phyloP scores from a whole-genome alignment of 2,797 vertebrate species.

The Neosilurus mollespiculum region DNA sequence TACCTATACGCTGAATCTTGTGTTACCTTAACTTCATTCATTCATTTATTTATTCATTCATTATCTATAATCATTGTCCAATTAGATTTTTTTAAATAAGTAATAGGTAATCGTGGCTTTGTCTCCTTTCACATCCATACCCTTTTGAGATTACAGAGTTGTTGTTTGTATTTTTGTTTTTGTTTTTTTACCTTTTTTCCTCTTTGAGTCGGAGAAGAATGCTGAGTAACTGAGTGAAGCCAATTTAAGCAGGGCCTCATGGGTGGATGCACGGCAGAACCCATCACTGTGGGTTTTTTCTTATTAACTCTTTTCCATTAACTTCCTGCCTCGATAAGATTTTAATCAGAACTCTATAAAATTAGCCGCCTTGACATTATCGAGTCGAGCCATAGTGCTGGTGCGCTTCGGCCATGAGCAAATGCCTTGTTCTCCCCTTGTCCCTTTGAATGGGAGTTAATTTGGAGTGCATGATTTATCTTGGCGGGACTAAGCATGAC shows the following conservation, averaged over 20 bases:
- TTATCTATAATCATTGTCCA: too few species aligned
- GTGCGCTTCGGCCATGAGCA: constrained; percentile 69
- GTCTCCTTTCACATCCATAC: not conserved
- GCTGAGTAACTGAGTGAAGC: constrained; percentile 57
- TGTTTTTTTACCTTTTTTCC: constrained; percentile 34
- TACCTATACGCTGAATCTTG: not conserved
- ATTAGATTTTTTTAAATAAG: too few species aligned
- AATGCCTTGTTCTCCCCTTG: constrained; percentile 76
- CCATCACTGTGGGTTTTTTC: constrained; percentile 66
- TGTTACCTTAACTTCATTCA: too few species aligned
- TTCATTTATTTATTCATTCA: too few species aligned
- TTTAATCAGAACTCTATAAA: constrained; percentile 83
- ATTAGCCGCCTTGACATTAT: constrained; percentile 85
- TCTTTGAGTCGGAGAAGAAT: constrained; percentile 49
- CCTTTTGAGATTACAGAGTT: not conserved
- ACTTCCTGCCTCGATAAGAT: constrained; percentile 88
- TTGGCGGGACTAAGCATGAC: constrained; percentile 78
- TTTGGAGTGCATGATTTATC: constrained; percentile 87
- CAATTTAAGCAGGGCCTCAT: constrained; percentile 48
- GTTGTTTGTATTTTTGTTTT: not conserved
- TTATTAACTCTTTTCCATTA: constrained; percentile 80
- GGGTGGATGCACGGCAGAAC: constrained; percentile 52
- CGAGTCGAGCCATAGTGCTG: constrained; percentile 75
- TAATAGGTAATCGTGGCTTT: not conserved
- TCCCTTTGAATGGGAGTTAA: constrained; percentile 86